These are phyloP conservation scores for Ostrea edulis DNA, from an alignment of 1,140 invertebrate species.

Conservation along the genomic window DNA sequence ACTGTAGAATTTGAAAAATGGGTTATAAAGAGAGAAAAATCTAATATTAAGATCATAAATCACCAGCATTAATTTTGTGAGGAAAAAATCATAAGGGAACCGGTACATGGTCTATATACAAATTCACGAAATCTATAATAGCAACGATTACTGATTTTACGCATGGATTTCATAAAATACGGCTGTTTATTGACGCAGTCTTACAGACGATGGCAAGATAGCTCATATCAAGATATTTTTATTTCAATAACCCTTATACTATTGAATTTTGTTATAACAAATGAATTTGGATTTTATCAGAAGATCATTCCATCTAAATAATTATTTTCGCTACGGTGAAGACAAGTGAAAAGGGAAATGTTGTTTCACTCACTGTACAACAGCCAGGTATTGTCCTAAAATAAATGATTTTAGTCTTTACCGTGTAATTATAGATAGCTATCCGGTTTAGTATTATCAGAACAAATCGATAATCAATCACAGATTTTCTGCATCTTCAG, in stretches of 20 bases:
- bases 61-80: too few relatives aligned
- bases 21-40: too few relatives aligned
- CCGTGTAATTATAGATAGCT: slow-evolving; percentile 21
- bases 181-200: background rate
- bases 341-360: background rate
- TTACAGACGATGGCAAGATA: slow-evolving; percentile 1
- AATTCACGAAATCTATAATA: too few relatives aligned
- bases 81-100: too few relatives aligned
- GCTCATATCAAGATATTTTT: background rate
- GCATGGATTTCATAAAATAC: background rate
- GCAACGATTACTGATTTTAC: background rate
- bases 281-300: slow-evolving; percentile 23
- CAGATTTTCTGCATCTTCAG: background rate
- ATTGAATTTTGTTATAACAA: background rate
- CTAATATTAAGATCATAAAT: too few relatives aligned
- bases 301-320: background rate
- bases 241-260: slow-evolving; percentile 4
- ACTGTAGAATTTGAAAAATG: too few relatives aligned
- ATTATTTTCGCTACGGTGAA: slow-evolving; percentile 11
- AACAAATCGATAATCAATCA: slow-evolving; percentile 16
- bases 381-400: background rate
- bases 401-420: background rate
- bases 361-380: background rate
- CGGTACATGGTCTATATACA: too few relatives aligned
- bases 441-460: background rate